Conservation (phyloP, 37 sponge, comb jelly and placozoan species). For the Agelas oroides region DNA sequence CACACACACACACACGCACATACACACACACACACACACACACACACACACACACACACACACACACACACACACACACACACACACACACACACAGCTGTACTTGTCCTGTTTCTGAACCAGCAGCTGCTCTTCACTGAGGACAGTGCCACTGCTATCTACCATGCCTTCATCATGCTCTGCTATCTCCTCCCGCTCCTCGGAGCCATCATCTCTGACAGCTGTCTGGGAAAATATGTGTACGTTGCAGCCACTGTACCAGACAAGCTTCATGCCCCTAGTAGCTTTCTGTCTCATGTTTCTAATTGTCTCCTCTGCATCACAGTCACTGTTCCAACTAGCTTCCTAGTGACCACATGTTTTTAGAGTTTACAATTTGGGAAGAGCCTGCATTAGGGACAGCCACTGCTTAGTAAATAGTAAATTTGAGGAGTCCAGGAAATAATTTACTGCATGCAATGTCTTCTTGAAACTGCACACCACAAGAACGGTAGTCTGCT, state of each 20-base stretch:
- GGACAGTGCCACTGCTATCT: constrained; percentile 88
- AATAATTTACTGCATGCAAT: no score
- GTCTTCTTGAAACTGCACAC: no score
- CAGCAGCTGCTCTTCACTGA: constrained; percentile 63
- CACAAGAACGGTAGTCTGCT: no score
- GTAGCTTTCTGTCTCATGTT: not conserved
- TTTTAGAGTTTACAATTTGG: no score
- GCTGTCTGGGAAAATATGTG: constrained; percentile 93
- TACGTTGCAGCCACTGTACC: no score
- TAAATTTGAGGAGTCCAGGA: no score
- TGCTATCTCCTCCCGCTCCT: constrained; percentile 90
- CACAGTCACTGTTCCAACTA: no score
- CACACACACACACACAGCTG: constrained; percentile 64
- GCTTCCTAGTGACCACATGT: no score
- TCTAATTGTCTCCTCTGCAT: no score
- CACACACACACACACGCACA: constrained; percentile 25
- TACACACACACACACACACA: constrained; percentile 40
- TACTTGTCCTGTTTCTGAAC: constrained; percentile 82
- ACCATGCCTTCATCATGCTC: constrained; percentile 90
- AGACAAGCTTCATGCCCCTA: no score
- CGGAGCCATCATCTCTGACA: constrained; percentile 97
- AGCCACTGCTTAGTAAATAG: no score
- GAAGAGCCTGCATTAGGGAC: no score
- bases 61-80: constrained; percentile 25
- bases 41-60: constrained; percentile 43